Evolutionary conservation across 1,140 invertebrate genomes (phyloP).

Genomic region (Pseudomyrmex concolor): DNA sequence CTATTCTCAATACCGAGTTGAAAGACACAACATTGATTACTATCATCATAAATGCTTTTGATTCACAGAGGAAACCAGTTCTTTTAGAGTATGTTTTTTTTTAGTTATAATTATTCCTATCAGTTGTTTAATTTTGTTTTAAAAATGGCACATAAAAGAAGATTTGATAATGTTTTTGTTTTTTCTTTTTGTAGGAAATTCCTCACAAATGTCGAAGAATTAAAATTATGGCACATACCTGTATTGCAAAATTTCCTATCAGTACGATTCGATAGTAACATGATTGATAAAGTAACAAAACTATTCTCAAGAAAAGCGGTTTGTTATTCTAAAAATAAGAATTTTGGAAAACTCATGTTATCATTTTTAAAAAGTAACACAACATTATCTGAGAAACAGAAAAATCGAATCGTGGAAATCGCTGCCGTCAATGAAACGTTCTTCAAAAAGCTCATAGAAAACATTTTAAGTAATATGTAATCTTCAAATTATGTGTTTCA

Average conservation of each 20-base stretch:
- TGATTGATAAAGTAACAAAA: conserved; percentile 66
- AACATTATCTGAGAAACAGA: conserved; percentile 68
- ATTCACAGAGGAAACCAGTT: conserved; percentile 43
- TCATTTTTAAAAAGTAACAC: conserved; percentile 72
- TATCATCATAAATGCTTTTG: conserved; percentile 65
- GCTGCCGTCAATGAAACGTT: conserved; percentile 70
- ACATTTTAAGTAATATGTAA: conserved; percentile 58
- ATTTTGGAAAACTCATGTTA: conserved; percentile 73
- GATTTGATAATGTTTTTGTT: conserved; percentile 11
- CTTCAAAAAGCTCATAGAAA: conserved; percentile 74
- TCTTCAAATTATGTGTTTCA: not conserved
- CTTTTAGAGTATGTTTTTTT: conserved; percentile 70
- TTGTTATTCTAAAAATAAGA: conserved; percentile 72
- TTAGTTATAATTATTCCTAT: not conserved
- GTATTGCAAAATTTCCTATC: conserved; percentile 69
- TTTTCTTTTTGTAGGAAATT: conserved; percentile 71
- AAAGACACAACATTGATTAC: conserved; percentile 69
- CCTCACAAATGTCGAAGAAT: conserved; percentile 61
- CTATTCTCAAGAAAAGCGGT: conserved; percentile 69
- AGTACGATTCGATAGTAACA: conserved; percentile 55
- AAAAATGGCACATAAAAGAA: no score
- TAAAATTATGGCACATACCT: conserved; percentile 75
- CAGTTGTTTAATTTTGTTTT: no score
- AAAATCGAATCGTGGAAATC: conserved; percentile 69
- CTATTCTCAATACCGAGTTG: conserved; percentile 72